These are phyloP conservation scores for Pseudorasbora parva DNA, from an alignment of 2,113 vertebrate genomes.

Conservation along the genomic window DNA sequence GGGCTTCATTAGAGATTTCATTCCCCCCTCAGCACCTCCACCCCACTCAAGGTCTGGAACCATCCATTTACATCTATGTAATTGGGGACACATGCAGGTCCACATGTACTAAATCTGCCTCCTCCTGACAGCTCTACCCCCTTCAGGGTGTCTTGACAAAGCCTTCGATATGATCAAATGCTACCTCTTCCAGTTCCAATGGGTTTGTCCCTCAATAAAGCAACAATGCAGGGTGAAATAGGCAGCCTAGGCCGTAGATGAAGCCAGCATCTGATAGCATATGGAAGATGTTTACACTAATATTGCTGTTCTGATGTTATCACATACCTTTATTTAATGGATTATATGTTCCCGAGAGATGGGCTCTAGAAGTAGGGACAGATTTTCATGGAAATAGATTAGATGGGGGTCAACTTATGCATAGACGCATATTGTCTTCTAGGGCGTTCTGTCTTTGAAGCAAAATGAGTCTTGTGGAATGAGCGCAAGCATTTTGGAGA, in stretches of 20 bases:
- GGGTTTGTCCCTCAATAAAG: conserved; percentile 65
- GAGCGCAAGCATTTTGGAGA: conserved; percentile 10
- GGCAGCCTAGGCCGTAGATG: background rate
- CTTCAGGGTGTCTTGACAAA: conserved; percentile 63
- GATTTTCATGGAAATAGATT: conserved; percentile 37
- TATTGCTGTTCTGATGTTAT: conserved; percentile 65
- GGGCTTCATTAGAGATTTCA: conserved; percentile 71
- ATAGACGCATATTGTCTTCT: conserved; percentile 16
- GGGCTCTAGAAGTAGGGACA: conserved; percentile 14
- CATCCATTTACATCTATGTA: conserved; percentile 69
- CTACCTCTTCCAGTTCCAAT: conserved; percentile 51
- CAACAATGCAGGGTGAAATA: conserved; percentile 46
- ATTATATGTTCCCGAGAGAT: conserved; percentile 58
- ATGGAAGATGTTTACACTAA: conserved; percentile 71
- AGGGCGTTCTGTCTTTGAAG: conserved; percentile 21
- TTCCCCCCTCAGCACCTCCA: conserved; percentile 62
- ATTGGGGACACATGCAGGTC: conserved; percentile 77
- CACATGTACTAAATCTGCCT: conserved; percentile 55
- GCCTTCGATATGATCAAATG: conserved; percentile 62
- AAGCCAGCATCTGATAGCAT: conserved; percentile 54
- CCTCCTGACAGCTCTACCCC: conserved; percentile 30
- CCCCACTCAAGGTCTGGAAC: conserved; percentile 61
- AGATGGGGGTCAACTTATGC: conserved; percentile 20
- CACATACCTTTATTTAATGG: conserved; percentile 58
- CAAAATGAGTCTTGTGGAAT: conserved; percentile 31